Evolutionary conservation across 2,113 vertebrate species (phyloP), one percentile per base, ranked within the genome.

Genomic region (Andinoacara biseriatus): DNA sequence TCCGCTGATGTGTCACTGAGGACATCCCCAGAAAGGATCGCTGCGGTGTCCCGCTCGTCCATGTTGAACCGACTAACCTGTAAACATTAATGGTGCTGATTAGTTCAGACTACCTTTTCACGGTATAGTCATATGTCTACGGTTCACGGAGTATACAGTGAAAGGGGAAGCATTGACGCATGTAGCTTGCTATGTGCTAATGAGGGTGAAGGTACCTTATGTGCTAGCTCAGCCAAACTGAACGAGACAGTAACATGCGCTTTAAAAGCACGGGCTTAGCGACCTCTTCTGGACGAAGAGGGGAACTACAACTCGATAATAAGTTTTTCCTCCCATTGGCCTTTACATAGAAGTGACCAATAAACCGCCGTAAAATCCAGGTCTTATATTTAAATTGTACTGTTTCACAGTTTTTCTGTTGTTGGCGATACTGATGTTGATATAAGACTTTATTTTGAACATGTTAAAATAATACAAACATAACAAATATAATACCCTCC

Each of bases 31-130:
- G 92, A 81, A 6, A 96, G 79, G 54, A 96, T 95, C 7, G 92
- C 90, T 8, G 59, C 82, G 0, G 94, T 96, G 92, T 96, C 95
- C 58, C 74, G 86, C 35, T 93, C 93, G 17, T 94, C 89, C 96
- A 96, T 96, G 74, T 63, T 59, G 5, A 33, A 26, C 54, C 5
- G 22, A 38, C 49, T 0, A 0, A 11, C 22, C 24, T 26, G 40
- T 9, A 22, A 77, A 52, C 78, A 67, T 22, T 3, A 54, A 63
- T 24, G 8, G n/a, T 49, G 5, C 29, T 22, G 11, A 49, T 40
- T 35, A 13, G n/a, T 58, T 56, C 9, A 17, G 22, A 38, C 2
- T n/a, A 24, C 22, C 38, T 46, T 6, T 33, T 33, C 33, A 33
- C 6, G 33, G 6, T 7, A 7, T 33, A 33, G 5, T 7, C 6